Conservation (phyloP, 2,888 invertebrate species). For the Calameuta filiformis region DNA sequence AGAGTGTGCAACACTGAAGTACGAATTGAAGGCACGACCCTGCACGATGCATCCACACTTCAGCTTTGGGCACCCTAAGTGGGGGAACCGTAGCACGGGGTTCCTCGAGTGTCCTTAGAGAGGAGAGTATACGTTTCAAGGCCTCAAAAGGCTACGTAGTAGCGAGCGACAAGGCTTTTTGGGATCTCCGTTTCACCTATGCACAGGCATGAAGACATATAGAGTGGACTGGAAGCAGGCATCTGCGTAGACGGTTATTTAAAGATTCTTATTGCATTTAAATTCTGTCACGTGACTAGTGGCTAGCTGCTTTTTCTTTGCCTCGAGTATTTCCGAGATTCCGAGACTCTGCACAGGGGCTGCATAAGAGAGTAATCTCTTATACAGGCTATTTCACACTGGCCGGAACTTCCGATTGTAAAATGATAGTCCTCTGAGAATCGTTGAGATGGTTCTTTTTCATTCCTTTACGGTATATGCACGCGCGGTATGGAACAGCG, state of each 20-base stretch:
- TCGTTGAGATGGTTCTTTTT: background rate
- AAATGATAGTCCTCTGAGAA: background rate
- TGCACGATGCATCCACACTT: too few relatives aligned
- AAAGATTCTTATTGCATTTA: constrained; percentile 43
- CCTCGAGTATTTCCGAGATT: constrained; percentile 21
- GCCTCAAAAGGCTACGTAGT: too few relatives aligned
- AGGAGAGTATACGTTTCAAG: too few relatives aligned
- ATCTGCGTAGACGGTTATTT: constrained; percentile 42
- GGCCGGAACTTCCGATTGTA: background rate
- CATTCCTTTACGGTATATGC: too few relatives aligned
- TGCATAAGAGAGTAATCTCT: constrained; percentile 28
- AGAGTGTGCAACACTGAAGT: too few relatives aligned
- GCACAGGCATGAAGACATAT: background rate
- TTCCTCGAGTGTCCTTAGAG: too few relatives aligned
- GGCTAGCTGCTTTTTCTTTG: constrained; percentile 35
- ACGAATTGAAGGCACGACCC: too few relatives aligned
- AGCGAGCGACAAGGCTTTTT: too few relatives aligned
- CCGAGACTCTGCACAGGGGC: constrained; percentile 10
- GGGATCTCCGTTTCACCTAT: too few relatives aligned
- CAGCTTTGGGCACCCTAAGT: too few relatives aligned
- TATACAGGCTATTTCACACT: constrained; percentile 9
- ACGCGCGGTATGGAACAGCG: too few relatives aligned
- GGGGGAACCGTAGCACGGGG: too few relatives aligned
- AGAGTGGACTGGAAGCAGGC: constrained; percentile 23
- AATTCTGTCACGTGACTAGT: constrained; percentile 37